Conservation (phyloP, 2,113 vertebrate species). For the Formicarius rufipectus region DNA sequence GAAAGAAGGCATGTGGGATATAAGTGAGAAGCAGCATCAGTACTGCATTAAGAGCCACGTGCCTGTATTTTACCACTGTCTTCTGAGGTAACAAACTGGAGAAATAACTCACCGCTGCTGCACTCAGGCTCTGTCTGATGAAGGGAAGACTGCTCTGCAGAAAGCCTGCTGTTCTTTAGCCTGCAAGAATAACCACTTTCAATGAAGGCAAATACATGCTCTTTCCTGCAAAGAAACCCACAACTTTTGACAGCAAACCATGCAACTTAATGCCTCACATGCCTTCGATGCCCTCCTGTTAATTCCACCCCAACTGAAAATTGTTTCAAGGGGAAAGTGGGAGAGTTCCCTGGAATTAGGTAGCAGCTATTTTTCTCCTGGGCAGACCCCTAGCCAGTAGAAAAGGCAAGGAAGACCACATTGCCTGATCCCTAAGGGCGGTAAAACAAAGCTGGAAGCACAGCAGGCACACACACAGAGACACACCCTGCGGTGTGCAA, state of each 20-base stretch:
- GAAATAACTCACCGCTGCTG: neutral
- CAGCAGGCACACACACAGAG: neutral
- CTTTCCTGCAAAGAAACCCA: neutral
- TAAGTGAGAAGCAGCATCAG: accelerated
- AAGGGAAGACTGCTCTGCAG: neutral
- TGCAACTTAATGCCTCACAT: accelerated
- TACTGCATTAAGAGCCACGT: accelerated
- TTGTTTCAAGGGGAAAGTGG: too few relatives aligned
- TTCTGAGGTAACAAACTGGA: neutral
- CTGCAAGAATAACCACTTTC: neutral
- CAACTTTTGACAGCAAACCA: neutral
- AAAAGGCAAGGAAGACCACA: neutral
- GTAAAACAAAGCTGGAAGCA: accelerated
- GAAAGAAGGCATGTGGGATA: accelerated
- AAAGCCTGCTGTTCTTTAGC: neutral
- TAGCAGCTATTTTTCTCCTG: accelerated
- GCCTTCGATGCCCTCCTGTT: accelerated
- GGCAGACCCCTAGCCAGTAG: accelerated
- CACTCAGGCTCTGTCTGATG: neutral
- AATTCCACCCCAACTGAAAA: accelerated
- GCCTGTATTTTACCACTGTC: neutral
- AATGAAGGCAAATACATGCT: accelerated
- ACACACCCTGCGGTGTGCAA: too few relatives aligned
- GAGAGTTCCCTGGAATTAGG: accelerated
- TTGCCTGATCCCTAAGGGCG: accelerated